Evolutionary conservation across 2,888 invertebrate species (phyloP), one percentile per base, ranked within the genome.

Genomic region (Isotomurus palustris): DNA sequence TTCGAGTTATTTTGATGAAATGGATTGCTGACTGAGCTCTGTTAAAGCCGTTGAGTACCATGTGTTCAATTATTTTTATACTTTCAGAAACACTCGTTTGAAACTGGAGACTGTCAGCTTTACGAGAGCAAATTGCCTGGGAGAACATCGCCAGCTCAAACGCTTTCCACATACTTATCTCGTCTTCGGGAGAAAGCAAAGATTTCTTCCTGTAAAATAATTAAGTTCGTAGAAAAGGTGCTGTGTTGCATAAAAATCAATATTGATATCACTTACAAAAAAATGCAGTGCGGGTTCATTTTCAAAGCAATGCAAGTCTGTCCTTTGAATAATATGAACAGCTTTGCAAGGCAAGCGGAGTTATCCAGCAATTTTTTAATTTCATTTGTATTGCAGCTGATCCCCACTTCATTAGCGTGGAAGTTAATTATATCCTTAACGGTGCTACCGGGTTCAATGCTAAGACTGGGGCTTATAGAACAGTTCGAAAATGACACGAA

Each of bases 1-100:
- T 24, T 47, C 47, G 27, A 17, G 47, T 47, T n/a, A 47, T 6
- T 47, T 47, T 47, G 4, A 28, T 24, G 17, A 22, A 25, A 47
- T 47, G 47, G 28, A 47, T 14, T 5, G 38, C 17, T n/a, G 38
- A n/a, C 19, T 14, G 38, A 8, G 17, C 38, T 38, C 38, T n/a
- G 14, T 38, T 38, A 14, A 38, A 38, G 14, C 6, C 38, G 17
- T 17, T 5, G 38, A 38, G 14, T 5, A 38, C 38, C 38, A 38
- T 14, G 38, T 38, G 17, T 19, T 38, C 19, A 8, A 38, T 4
- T 4, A 19, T 38, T 14, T 19, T 5, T 5, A 38, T 19, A 5
- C 17, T 38, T 14, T 38, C 19, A 8, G 38, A 38, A 5, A 38
- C n/a, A 8, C 38, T 19, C 5, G 14, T 19, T 17, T 4, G 14